Evolutionary conservation across 2,797 vertebrate species (phyloP).

Genomic region (Enteromius mattozi): DNA sequence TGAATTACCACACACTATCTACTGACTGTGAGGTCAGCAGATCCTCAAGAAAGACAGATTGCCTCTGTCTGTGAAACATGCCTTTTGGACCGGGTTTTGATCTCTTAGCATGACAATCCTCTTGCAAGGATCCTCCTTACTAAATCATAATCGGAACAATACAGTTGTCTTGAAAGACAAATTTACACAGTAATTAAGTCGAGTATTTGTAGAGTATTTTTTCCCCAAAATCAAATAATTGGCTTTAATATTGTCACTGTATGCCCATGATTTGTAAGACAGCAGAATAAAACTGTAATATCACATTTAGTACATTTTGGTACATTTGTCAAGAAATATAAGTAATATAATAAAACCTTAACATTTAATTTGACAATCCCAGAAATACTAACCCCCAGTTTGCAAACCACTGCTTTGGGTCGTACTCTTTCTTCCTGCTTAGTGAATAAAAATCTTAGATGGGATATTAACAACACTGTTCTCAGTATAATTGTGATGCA

Average conservation of each 20-base stretch:
- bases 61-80: not conserved
- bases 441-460: not conserved
- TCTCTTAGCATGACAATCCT: not conserved
- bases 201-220: not conserved
- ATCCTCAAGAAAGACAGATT: conserved; percentile 42
- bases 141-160: not conserved
- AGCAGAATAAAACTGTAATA: not conserved
- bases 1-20: conserved; percentile 54
- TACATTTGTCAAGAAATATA: not conserved
- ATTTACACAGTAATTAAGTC: not conserved
- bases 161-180: not conserved
- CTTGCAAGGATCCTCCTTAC: not conserved
- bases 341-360: not conserved
- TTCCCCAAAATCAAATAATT: not conserved
- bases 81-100: not conserved
- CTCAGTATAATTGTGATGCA: not conserved
- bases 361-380: not conserved
- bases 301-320: not conserved
- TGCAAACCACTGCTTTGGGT: not conserved
- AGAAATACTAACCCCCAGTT: not conserved
- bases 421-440: not conserved
- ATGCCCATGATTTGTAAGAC: not conserved
- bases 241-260: not conserved
- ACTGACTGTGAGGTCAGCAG: conserved; percentile 43
- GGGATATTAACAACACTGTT: not conserved